phyloP scores from a whole-genome alignment of 2,888 invertebrate species.

The Stegophylla sp. region DNA sequence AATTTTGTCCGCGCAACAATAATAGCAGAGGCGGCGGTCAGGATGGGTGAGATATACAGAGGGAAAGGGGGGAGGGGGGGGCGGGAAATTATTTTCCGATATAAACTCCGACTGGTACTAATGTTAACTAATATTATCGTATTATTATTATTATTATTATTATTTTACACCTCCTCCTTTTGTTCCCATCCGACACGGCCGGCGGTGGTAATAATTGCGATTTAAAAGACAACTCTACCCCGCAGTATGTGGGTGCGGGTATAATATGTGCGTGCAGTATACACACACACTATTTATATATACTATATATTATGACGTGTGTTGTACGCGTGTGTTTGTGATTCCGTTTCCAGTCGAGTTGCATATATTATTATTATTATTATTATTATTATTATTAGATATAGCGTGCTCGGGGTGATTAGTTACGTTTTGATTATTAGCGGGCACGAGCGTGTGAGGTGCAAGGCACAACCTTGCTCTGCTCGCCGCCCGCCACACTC shows the following conservation, averaged over 20 bases:
- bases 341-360: constrained; percentile 41
- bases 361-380: constrained; percentile 54
- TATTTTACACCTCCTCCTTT: not conserved
- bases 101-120: no score
- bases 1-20: no score
- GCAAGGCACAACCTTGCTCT: constrained; percentile 58
- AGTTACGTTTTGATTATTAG: constrained; percentile 56
- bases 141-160: no score
- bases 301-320: not conserved
- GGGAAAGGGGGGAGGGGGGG: no score
- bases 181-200: not conserved
- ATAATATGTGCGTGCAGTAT: not conserved
- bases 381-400: constrained; percentile 16
- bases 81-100: no score
- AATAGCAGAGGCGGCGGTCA: no score
- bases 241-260: not conserved
- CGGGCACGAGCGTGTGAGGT: constrained; percentile 58
- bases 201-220: not conserved
- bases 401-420: constrained; percentile 56
- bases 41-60: no score
- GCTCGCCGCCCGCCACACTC: constrained; percentile 17
- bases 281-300: no score
- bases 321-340: constrained; percentile 11
- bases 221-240: not conserved
- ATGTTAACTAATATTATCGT: not conserved